Conservation (phyloP, 2,888 invertebrate species). For the Itoplectis maculator region DNA sequence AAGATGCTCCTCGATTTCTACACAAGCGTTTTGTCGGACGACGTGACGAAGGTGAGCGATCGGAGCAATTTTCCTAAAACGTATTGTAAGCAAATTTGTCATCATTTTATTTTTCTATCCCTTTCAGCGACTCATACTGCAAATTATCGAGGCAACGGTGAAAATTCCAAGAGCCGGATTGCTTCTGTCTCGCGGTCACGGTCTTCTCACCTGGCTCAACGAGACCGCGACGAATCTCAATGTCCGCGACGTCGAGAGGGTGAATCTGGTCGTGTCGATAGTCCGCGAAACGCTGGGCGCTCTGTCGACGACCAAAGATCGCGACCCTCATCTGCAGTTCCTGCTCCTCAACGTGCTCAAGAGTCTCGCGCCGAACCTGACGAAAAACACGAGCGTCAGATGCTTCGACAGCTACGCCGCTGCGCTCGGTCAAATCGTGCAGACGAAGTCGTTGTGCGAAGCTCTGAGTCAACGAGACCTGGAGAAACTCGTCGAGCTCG, state of each 20-base stretch:
- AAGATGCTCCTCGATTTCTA: constrained; percentile 92
- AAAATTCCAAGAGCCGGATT: constrained; percentile 88
- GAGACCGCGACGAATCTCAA: constrained; percentile 78
- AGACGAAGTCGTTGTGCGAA: constrained; percentile 71
- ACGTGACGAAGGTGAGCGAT: constrained; percentile 86
- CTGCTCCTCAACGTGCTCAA: constrained; percentile 73
- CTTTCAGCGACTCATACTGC: constrained; percentile 87
- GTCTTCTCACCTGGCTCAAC: constrained; percentile 90
- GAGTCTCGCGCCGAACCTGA: constrained; percentile 68
- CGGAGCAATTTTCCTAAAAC: too few species aligned
- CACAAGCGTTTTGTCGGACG: constrained; percentile 88
- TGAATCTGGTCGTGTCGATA: constrained; percentile 74
- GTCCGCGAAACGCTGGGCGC: constrained; percentile 74
- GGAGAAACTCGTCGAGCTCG: constrained; percentile 72
- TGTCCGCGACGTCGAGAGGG: constrained; percentile 70
- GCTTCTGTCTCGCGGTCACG: constrained; percentile 89
- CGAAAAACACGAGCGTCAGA: constrained; percentile 64
- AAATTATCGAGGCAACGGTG: constrained; percentile 88
- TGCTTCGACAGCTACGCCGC: constrained; percentile 69
- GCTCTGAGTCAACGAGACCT: constrained; percentile 75
- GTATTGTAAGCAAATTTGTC: neutral
- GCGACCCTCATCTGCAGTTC: constrained; percentile 66
- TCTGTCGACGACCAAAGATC: constrained; percentile 67
- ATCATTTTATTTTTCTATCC: constrained; percentile 28
- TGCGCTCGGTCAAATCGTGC: constrained; percentile 70